Conservation (phyloP, 1,140 invertebrate species). For the Anoplolepis gracilipes region DNA sequence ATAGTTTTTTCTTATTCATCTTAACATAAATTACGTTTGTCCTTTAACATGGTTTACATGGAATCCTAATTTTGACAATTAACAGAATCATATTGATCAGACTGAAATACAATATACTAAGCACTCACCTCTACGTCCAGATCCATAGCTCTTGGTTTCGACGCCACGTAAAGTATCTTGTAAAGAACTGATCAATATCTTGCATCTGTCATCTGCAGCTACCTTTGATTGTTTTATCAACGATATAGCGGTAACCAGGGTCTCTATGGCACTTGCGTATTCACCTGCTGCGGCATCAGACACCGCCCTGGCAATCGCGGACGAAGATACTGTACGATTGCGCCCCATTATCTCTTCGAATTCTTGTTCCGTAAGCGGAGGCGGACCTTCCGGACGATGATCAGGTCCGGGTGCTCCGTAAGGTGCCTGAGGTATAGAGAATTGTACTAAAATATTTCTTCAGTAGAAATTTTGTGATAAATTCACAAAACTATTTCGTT, state of each 20-base stretch:
- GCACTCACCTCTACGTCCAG: conserved; percentile 87
- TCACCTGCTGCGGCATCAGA: conserved; percentile 98
- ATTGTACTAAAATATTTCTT: neutral
- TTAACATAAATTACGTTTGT: conserved; percentile 14
- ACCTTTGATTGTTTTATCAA: conserved; percentile 99
- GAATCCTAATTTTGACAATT: neutral
- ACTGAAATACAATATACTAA: neutral
- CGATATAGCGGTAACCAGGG: conserved; percentile 98
- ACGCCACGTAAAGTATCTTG: conserved; percentile 99
- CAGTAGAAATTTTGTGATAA: neutral
- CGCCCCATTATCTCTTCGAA: conserved; percentile 99
- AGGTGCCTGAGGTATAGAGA: conserved; percentile 79
- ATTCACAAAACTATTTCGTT: neutral
- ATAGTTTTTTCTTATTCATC: too few species aligned
- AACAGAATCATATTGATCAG: neutral
- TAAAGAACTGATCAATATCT: conserved; percentile 98
- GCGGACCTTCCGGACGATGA: conserved; percentile 87
- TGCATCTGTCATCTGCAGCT: conserved; percentile 98
- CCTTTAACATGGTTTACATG: neutral
- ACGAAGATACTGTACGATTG: conserved; percentile 98
- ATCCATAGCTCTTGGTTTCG: conserved; percentile 98
- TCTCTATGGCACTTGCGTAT: conserved; percentile 99
- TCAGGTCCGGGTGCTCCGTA: conserved; percentile 86
- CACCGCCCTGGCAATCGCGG: conserved; percentile 98
- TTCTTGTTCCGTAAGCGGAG: conserved; percentile 95